Evolutionary conservation across 1,140 invertebrate genomes (phyloP), one percentile per base, ranked within the genome.

Genomic region (Drosophila bipectinata): DNA sequence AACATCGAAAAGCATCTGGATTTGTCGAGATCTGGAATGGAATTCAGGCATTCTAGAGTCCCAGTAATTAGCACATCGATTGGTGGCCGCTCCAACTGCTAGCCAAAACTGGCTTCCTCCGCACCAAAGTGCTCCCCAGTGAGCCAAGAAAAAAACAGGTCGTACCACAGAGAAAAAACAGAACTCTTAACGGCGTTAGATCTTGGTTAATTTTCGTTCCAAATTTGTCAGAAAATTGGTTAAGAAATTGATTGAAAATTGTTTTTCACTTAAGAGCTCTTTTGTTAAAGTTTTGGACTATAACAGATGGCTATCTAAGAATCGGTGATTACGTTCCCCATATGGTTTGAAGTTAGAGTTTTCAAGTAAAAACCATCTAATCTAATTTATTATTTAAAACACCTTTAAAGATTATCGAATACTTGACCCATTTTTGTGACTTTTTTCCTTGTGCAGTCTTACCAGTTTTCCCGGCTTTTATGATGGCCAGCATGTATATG

Each of bases 1-100:
- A 82, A 87, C 77, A 87, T 69, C 69, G 60, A 59, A 77, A 53
- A 64, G 24, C 57, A 72, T 53, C 63, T 83, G 59, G 56, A 8
- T 12, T 44, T 15, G 44, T 39, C 9, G 28, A 41, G 26, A 8
- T 4, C 8, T 47, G 28, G 26, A 47, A 59, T 47, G 28, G 26
- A 47, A 59, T 18, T 52, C 28, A 2, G 47, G 5, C 24, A 12
- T 28, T 62, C 41, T 26, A 51, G 32, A 45, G 53, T 18, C 26
- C 24, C 48, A 66, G 67, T 61, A 68, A 62, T 79, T 74, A 60
- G 58, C 77, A 68, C 57, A 75, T 76, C 32, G 63, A 80, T 72
- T 78, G 75, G 45, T 37, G 37, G 39, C 18, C n/a, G 14, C n/a
- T 15, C 41, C n/a, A 44, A 34, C 39, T 34, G 32, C 24, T 64